Conservation (phyloP, 1,140 invertebrate genomes). For the Theocolax elegans region DNA sequence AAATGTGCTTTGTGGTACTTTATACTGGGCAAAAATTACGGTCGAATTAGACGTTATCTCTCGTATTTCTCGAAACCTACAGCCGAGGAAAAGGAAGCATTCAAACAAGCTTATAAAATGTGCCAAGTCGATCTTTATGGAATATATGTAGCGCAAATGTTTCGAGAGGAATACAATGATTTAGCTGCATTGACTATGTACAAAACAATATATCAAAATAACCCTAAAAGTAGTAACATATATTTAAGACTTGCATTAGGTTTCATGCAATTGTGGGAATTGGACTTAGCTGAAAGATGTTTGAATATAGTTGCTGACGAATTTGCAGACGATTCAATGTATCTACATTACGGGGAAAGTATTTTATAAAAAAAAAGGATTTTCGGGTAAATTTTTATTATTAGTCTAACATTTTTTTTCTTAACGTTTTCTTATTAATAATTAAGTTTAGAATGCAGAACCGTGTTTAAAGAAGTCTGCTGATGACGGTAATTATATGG, state of each 20-base stretch:
- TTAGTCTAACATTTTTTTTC: not conserved
- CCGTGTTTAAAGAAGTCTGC: not conserved
- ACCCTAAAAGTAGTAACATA: not conserved
- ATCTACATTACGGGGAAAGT: not conserved
- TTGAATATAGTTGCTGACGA: not conserved
- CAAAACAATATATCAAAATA: not conserved
- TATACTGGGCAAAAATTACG: not conserved
- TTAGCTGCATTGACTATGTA: not conserved
- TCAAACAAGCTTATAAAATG: not conserved
- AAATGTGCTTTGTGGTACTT: not conserved
- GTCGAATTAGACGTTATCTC: not conserved
- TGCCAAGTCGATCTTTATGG: not conserved
- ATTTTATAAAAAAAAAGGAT: not conserved
- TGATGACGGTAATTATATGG: not conserved
- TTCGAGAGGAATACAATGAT: not conserved
- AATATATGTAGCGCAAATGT: not conserved
- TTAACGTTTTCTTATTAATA: not conserved
- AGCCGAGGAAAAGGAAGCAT: not conserved
- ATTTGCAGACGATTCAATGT: not conserved
- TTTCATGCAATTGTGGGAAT: not conserved
- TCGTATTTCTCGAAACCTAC: not conserved
- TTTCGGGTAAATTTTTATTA: not conserved
- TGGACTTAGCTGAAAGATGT: not conserved
- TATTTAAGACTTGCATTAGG: not conserved
- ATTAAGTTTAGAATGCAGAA: not conserved